Evolutionary conservation across 2,113 vertebrate species (phyloP).

Genomic region (Pteruthius melanotis): DNA sequence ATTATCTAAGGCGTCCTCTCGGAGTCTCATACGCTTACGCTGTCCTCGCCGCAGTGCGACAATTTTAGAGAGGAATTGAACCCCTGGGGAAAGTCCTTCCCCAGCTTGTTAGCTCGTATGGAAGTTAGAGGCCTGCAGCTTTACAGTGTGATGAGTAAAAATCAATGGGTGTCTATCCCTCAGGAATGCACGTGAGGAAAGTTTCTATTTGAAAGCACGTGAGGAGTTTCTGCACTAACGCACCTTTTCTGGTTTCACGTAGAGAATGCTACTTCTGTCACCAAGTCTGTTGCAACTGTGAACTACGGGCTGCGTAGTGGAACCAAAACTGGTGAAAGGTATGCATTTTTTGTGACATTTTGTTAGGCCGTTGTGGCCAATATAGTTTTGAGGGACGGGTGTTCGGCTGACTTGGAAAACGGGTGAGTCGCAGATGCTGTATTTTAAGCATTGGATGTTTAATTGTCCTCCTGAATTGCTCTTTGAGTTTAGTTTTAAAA

Average conservation of each 20-base stretch:
- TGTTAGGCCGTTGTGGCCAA: neutral
- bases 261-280: slow-evolving; percentile 77
- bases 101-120: neutral
- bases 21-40: neutral
- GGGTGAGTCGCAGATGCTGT: neutral
- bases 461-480: neutral
- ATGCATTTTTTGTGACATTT: neutral
- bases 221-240: neutral
- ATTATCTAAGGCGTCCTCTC: neutral
- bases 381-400: neutral
- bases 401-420: neutral
- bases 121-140: neutral
- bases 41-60: neutral
- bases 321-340: slow-evolving; percentile 64
- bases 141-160: neutral
- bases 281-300: slow-evolving; percentile 67
- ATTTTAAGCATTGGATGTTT: neutral
- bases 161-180: fast-evolving
- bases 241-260: neutral
- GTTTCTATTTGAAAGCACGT: neutral
- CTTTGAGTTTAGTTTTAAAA: neutral
- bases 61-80: neutral
- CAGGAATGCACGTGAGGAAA: neutral
- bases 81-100: neutral
- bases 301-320: slow-evolving; percentile 23